Percentiles rank a stretch among this genome's conserved stretches.
Evolutionary conservation across 2,797 vertebrate genomes (phyloP).

Genomic region (Peromyscus melanophrys): DNA sequence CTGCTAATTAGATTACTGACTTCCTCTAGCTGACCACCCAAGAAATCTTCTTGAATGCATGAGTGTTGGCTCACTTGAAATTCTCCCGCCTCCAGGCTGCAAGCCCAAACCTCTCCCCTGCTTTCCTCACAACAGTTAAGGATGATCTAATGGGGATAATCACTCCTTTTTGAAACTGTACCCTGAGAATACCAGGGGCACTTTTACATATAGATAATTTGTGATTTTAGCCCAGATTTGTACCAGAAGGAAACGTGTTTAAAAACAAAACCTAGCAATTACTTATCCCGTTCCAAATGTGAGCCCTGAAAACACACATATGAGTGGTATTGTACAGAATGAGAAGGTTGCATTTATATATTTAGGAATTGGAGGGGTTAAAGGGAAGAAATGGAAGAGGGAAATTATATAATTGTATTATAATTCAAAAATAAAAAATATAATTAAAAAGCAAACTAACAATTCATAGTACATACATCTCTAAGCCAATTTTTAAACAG

Average conservation of each 20-base stretch:
- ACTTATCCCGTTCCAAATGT: neutral
- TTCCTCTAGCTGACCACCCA: neutral
- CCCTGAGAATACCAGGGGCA: neutral
- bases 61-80: neutral
- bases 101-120: neutral
- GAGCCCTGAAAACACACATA: neutral
- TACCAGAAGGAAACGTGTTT: slow-evolving; percentile 2
- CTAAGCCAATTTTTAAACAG: slow-evolving; percentile 44
- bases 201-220: neutral
- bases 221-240: slow-evolving; percentile 31
- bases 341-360: neutral
- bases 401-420: neutral
- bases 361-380: neutral
- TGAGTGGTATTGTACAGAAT: neutral
- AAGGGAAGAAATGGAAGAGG: neutral
- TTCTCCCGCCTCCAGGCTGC: neutral
- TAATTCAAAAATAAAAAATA: neutral
- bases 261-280: slow-evolving; percentile 19
- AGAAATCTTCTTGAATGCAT: neutral
- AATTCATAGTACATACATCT: slow-evolving; percentile 22
- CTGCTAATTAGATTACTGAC: neutral
- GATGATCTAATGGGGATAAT: neutral
- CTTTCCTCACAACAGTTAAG: neutral
- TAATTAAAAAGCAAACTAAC: slow-evolving; percentile 23
- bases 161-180: neutral